phyloP scores from a whole-genome alignment of 2,113 vertebrate genomes.

The Mastomys coucha region DNA sequence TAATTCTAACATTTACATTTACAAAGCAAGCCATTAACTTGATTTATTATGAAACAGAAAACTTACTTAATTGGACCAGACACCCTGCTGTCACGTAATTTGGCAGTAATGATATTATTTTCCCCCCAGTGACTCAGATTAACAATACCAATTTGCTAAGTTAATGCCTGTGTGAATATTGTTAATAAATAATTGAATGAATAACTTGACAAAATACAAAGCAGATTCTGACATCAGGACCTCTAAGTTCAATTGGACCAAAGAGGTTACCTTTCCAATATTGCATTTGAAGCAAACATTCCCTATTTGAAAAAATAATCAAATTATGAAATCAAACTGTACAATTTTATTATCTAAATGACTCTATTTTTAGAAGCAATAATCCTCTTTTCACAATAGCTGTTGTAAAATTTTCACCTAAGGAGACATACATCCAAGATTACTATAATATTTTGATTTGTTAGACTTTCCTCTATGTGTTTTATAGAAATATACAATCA shows the following conservation, averaged over 20 bases:
- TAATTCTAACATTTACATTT: slow-evolving; percentile 69
- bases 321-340: slow-evolving; percentile 22
- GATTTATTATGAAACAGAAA: slow-evolving; percentile 72
- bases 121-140: slow-evolving; percentile 61
- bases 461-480: slow-evolving; percentile 13
- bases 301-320: not conserved
- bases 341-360: slow-evolving; percentile 7
- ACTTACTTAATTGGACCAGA: slow-evolving; percentile 73
- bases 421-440: not conserved
- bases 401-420: slow-evolving; percentile 10
- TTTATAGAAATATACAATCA: slow-evolving; percentile 1
- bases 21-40: slow-evolving; percentile 66
- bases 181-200: slow-evolving; percentile 72
- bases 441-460: slow-evolving; percentile 38
- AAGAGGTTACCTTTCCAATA: slow-evolving; percentile 44
- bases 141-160: slow-evolving; percentile 71
- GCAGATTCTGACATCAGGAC: not conserved
- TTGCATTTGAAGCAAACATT: not conserved
- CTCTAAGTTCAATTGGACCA: slow-evolving; percentile 27
- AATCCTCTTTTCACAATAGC: not conserved
- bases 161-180: slow-evolving; percentile 69
- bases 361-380: slow-evolving; percentile 24
- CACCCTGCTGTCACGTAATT: slow-evolving; percentile 71
- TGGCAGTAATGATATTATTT: slow-evolving; percentile 72
- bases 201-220: slow-evolving; percentile 53